Evolutionary conservation across 2,797 vertebrate species (phyloP).

Genomic region (Acipenser transmontanus): DNA sequence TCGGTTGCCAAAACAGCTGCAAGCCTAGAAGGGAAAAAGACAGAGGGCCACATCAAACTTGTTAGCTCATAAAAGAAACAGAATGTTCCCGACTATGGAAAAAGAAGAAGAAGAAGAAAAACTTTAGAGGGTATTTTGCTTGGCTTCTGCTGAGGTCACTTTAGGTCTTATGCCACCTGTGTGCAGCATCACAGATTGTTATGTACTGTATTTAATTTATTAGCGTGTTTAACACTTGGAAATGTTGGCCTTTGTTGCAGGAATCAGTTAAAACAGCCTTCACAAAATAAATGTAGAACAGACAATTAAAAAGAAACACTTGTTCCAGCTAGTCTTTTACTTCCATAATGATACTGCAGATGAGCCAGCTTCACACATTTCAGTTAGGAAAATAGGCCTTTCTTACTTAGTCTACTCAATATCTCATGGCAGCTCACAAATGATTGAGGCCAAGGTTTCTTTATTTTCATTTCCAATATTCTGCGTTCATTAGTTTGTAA

Average conservation of each 20-base stretch:
- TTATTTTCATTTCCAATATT: no score
- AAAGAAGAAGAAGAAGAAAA: constrained; percentile 22
- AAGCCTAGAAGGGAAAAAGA: constrained; percentile 71
- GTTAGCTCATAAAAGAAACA: constrained; percentile 57
- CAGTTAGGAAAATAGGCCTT: neutral
- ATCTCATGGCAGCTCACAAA: neutral
- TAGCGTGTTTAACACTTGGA: constrained; percentile 26
- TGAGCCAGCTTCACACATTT: constrained; percentile 7
- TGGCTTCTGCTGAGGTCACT: constrained; percentile 18
- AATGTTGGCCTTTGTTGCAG: constrained; percentile 17
- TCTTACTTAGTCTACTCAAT: neutral
- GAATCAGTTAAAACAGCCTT: constrained; percentile 21
- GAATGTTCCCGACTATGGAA: constrained; percentile 49
- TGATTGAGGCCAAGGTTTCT: no score
- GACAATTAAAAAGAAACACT: constrained; percentile 29
- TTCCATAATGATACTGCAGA: neutral
- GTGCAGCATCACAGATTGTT: constrained; percentile 24
- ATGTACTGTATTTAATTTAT: constrained; percentile 34
- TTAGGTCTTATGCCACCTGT: constrained; percentile 26
- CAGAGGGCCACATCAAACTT: constrained; percentile 70
- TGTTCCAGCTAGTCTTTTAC: constrained; percentile 9
- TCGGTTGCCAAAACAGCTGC: constrained; percentile 80
- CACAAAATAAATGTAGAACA: constrained; percentile 25
- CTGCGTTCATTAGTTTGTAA: no score
- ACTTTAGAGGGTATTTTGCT: no score